Conservation (phyloP, 1,140 invertebrate genomes). For the Uloborus diversus region DNA sequence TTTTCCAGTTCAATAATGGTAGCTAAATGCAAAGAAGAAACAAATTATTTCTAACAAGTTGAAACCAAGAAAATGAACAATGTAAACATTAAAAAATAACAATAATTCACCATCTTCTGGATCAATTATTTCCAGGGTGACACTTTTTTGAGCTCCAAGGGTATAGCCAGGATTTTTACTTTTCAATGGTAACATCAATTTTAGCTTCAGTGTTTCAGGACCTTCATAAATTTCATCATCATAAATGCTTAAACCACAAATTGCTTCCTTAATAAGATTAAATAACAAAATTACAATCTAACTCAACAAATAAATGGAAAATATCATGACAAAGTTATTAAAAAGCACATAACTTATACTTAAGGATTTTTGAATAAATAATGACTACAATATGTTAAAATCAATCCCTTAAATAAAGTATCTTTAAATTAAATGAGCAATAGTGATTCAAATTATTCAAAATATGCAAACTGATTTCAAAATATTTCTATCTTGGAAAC, state of each 20-base stretch:
- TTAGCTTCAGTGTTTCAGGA: constrained; percentile 8
- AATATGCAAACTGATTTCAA: no score
- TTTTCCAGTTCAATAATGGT: constrained; percentile 64
- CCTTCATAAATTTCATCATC: constrained; percentile 37
- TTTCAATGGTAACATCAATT: not conserved
- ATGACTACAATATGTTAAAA: no score
- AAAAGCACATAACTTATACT: no score
- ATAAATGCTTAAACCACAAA: constrained; percentile 15
- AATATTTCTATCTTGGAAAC: no score
- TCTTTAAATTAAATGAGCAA: no score
- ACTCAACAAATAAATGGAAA: not conserved
- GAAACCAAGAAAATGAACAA: no score
- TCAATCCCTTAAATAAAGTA: no score
- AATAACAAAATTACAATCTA: not conserved
- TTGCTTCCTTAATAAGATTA: not conserved
- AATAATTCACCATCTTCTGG: constrained; percentile 32
- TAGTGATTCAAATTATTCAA: no score
- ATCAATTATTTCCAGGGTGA: constrained; percentile 16
- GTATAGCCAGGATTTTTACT: no score
- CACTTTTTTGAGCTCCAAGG: no score
- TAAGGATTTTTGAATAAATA: no score
- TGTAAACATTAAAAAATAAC: not conserved
- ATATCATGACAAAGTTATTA: no score
- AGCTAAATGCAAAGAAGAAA: constrained; percentile 10
- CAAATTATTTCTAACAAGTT: not conserved